Percentiles rank a stretch among this genome's conserved stretches.
phyloP scores from a whole-genome alignment of 2,113 vertebrate species.

The Clarias gariepinus region DNA sequence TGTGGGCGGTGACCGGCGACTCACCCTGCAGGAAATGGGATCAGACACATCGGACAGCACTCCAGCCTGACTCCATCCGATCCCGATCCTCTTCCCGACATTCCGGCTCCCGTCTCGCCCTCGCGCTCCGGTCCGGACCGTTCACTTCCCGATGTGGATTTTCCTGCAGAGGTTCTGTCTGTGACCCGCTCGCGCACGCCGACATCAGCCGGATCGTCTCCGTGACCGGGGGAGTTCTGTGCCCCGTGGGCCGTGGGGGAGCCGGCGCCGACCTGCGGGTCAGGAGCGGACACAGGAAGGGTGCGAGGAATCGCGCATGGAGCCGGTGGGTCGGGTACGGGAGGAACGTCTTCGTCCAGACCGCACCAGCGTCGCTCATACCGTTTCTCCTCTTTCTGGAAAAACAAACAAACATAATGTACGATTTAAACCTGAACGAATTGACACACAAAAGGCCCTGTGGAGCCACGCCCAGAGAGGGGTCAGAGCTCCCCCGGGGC shows the following conservation, averaged over 20 bases:
- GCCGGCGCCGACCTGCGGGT: not conserved
- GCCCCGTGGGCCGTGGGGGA: not conserved
- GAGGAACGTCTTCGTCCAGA: slow-evolving; percentile 51
- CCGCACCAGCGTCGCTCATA: slow-evolving; percentile 49
- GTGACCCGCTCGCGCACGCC: not conserved
- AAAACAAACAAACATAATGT: not conserved
- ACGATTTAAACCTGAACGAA: not conserved
- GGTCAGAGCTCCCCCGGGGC: no score
- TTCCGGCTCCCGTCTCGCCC: no score
- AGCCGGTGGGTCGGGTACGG: slow-evolving; percentile 53
- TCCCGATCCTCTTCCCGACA: not conserved
- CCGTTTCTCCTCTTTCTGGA: slow-evolving; percentile 42
- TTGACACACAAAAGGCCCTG: no score
- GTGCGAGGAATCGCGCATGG: slow-evolving; percentile 4
- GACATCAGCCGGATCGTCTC: not conserved
- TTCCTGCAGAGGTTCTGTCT: not conserved
- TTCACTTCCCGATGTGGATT: not conserved
- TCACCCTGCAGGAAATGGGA: slow-evolving; percentile 75
- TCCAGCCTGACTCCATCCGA: slow-evolving; percentile 54
- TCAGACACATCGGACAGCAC: slow-evolving; percentile 83
- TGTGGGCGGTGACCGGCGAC: slow-evolving; percentile 35
- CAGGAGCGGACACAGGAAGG: not conserved
- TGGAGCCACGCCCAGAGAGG: no score
- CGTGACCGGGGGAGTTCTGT: not conserved
- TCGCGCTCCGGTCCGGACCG: not conserved